phyloP scores from a whole-genome alignment of 2,888 invertebrate species.

The Diarsia brunnea region DNA sequence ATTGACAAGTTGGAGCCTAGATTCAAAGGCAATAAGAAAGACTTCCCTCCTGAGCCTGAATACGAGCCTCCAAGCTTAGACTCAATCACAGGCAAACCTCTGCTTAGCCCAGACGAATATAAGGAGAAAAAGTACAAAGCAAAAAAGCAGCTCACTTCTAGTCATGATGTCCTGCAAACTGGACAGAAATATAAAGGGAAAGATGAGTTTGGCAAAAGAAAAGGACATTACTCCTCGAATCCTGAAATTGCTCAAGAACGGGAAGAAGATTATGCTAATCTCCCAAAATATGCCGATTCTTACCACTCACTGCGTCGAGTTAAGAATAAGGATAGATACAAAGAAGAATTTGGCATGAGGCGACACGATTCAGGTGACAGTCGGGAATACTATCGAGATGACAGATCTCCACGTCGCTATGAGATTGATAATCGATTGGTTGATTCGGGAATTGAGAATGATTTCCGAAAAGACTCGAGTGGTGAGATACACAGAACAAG shows the following conservation, averaged over 20 bases:
- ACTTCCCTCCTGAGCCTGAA: constrained; percentile 89
- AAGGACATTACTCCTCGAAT: constrained; percentile 91
- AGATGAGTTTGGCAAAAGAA: constrained; percentile 85
- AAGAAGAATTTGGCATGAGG: constrained; percentile 81
- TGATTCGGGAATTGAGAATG: constrained; percentile 96
- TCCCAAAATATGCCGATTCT: constrained; percentile 85
- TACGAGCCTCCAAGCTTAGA: constrained; percentile 93
- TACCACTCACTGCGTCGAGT: constrained; percentile 92
- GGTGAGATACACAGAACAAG: constrained; percentile 86
- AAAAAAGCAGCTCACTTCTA: constrained; percentile 86
- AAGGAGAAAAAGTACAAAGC: constrained; percentile 89
- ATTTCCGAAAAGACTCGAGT: constrained; percentile 93
- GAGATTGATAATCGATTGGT: constrained; percentile 92
- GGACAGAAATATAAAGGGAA: constrained; percentile 87
- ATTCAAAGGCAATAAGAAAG: constrained; percentile 79
- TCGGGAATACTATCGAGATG: constrained; percentile 85
- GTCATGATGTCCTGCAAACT: constrained; percentile 86
- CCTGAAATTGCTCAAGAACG: constrained; percentile 91
- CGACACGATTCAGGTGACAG: constrained; percentile 89
- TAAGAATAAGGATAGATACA: constrained; percentile 88
- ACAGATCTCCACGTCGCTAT: constrained; percentile 85
- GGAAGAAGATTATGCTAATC: constrained; percentile 87
- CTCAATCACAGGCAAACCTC: constrained; percentile 89
- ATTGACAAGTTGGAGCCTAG: constrained; percentile 81
- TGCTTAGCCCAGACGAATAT: constrained; percentile 91